These are phyloP conservation scores for Lacanobia oleracea DNA, from an alignment of 2,888 invertebrate genomes.

Conservation along the genomic window DNA sequence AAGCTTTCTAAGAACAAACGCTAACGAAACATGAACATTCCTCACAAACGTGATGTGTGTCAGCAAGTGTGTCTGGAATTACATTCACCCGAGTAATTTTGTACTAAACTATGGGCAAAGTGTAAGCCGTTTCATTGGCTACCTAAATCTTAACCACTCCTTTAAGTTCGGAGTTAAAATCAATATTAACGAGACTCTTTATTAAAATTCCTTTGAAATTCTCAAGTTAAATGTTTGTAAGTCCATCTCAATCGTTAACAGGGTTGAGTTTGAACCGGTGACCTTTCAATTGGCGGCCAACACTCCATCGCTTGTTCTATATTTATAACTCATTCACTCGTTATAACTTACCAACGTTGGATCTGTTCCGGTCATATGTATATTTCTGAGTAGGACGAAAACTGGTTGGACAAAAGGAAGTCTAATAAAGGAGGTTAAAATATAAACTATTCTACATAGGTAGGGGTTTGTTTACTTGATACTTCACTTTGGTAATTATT, in stretches of 20 bases:
- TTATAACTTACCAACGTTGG: constrained; percentile 5
- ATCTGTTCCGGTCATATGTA: constrained; percentile 8
- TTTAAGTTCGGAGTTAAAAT: neutral
- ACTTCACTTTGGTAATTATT: neutral
- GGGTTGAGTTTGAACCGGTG: constrained; percentile 29
- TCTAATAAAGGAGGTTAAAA: neutral
- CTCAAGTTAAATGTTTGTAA: constrained; percentile 39
- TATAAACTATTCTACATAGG: constrained; percentile 7
- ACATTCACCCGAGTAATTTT: constrained; percentile 1
- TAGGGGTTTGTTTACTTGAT: neutral
- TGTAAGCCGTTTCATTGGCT: constrained; percentile 4
- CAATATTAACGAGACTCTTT: constrained; percentile 19
- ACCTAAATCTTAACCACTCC: constrained; percentile 5
- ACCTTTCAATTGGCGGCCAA: constrained; percentile 34
- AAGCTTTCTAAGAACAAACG: constrained; percentile 33
- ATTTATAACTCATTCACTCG: constrained; percentile 45
- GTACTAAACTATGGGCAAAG: neutral
- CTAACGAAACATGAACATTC: constrained; percentile 34
- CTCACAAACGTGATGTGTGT: constrained; percentile 34
- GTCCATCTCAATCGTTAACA: constrained; percentile 23
- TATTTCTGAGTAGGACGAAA: neutral
- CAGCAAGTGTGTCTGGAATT: constrained; percentile 29
- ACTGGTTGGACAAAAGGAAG: neutral
- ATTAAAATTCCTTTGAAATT: constrained; percentile 51
- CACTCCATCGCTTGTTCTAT: constrained; percentile 17